Conservation (phyloP, 2,113 vertebrate genomes). For the Urocynchramus pylzowi region DNA sequence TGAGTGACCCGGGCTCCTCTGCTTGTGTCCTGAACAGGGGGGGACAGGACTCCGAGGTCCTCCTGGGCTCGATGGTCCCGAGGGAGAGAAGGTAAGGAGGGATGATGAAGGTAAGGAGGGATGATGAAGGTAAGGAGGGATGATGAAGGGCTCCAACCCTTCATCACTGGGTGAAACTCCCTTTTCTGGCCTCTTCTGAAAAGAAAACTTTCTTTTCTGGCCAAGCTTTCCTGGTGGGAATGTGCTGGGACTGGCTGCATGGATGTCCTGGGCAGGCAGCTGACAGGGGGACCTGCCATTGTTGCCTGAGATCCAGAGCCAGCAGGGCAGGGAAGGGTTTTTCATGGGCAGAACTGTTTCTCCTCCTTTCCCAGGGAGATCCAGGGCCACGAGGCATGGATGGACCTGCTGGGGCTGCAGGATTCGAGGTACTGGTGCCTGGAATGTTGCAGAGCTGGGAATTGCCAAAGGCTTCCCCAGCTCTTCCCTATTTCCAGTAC, state of each 20-base stretch:
- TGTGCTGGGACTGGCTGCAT: not conserved
- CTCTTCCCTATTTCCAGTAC: not conserved
- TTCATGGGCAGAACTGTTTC: not conserved
- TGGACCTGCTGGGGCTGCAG: conserved; percentile 65
- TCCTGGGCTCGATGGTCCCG: conserved; percentile 68
- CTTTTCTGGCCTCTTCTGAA: not conserved
- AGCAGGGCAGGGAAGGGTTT: not conserved
- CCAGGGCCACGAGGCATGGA: conserved; percentile 57
- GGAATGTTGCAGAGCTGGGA: not conserved
- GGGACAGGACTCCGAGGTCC: conserved; percentile 66
- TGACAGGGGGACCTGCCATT: not conserved
- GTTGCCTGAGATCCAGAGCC: not conserved
- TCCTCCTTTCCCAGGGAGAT: conserved; percentile 67
- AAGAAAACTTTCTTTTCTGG: not conserved
- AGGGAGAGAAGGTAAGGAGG: conserved; percentile 75
- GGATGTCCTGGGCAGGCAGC: not conserved
- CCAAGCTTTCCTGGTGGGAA: not conserved
- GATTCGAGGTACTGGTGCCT: conserved; percentile 60
- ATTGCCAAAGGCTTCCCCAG: not conserved
- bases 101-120: conserved; percentile 65
- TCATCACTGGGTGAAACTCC: not conserved
- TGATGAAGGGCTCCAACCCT: not conserved
- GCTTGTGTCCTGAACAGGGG: conserved; percentile 28
- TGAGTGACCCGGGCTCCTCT: not conserved
- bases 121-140: conserved; percentile 64